Conservation (phyloP, 2,113 vertebrate genomes). For the Arothron firmamentum region DNA sequence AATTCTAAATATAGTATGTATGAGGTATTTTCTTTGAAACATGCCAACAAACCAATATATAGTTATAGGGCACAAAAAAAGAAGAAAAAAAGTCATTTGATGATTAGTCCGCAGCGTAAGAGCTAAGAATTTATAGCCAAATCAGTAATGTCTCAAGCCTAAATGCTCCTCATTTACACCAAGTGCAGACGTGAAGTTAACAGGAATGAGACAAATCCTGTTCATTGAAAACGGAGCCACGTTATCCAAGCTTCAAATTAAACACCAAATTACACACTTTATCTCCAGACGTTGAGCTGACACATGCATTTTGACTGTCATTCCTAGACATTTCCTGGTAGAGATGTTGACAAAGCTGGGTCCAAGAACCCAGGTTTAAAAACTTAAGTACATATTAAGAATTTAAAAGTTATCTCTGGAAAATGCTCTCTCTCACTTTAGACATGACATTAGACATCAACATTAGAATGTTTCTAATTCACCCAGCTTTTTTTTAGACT, state of each 20-base stretch:
- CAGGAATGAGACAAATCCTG: not conserved
- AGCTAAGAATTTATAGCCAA: conserved; percentile 25
- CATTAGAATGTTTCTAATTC: conserved; percentile 67
- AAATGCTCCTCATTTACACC: conserved; percentile 19
- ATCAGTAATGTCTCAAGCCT: conserved; percentile 10
- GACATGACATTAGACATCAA: conserved; percentile 68
- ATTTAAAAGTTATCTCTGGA: conserved; percentile 52
- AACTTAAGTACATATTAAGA: conserved; percentile 29
- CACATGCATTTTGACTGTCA: not conserved
- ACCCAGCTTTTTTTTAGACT: conserved; percentile 27
- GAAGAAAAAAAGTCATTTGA: not conserved
- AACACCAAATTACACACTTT: not conserved
- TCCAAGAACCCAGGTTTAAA: not conserved
- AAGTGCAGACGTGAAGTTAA: conserved; percentile 12
- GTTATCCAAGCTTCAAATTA: not conserved
- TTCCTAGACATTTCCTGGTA: not conserved
- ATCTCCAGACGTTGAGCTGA: not conserved
- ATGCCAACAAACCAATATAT: too few relatives aligned
- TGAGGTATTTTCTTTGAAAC: too few relatives aligned
- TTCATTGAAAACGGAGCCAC: not conserved
- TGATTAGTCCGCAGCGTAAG: conserved; percentile 8
- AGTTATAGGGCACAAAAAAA: too few relatives aligned
- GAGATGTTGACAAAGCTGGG: not conserved
- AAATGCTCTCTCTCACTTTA: conserved; percentile 54
- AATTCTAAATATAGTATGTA: too few relatives aligned